A percentile compares a stretch with the other conserved stretches of the same genome.
These are phyloP conservation scores for Eudasyphora cyanicolor DNA, from an alignment of 2,888 invertebrate genomes.

Conservation along the genomic window DNA sequence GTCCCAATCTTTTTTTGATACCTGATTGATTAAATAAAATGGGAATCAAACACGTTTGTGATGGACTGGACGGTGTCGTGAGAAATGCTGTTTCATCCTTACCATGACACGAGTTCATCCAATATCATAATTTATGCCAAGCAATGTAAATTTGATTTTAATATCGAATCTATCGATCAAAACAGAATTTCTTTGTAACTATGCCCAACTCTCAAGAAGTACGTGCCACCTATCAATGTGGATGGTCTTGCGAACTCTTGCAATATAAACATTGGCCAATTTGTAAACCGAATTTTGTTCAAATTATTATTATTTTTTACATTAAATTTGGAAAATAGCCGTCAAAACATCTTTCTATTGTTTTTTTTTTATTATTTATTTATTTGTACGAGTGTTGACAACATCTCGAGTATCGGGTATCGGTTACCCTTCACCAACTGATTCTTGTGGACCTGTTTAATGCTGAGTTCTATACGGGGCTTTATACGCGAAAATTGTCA, in stretches of 20 bases:
- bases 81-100: constrained; percentile 54
- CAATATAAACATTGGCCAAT: constrained; percentile 18
- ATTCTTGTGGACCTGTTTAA: no score
- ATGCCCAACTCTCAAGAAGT: not conserved
- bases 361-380: no score
- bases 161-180: not conserved
- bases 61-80: not conserved
- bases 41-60: not conserved
- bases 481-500: no score
- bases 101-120: constrained; percentile 80
- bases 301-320: no score
- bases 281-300: no score
- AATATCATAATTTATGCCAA: constrained; percentile 77
- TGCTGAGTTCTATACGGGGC: no score
- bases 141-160: not conserved
- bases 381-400: no score
- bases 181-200: not conserved
- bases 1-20: constrained; percentile 98
- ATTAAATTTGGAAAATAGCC: no score
- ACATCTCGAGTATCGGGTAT: no score
- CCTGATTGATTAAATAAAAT: constrained; percentile 81
- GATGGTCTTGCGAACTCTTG: not conserved
- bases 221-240: not conserved
- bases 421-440: no score
- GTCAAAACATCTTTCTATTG: no score